Conservation (phyloP, 2,113 vertebrate species). For the Cariama cristata region DNA sequence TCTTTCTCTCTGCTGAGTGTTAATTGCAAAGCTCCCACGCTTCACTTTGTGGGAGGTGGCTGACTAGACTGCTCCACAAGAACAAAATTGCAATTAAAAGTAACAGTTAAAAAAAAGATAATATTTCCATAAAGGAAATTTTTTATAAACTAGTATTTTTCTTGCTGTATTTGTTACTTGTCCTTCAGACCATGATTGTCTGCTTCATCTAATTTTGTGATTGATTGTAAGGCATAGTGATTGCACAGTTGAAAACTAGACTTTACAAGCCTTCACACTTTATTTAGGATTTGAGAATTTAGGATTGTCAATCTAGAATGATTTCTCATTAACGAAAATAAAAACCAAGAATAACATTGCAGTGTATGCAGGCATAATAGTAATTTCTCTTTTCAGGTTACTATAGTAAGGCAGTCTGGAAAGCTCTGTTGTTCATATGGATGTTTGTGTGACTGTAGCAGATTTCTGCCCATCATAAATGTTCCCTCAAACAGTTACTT, state of each 20-base stretch:
- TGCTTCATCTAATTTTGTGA: not conserved
- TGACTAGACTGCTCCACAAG: not conserved
- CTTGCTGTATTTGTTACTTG: not conserved
- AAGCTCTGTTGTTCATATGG: not conserved
- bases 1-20: not conserved
- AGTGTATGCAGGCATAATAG: not conserved
- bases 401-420: not conserved
- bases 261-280: not conserved
- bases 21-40: not conserved
- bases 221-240: not conserved
- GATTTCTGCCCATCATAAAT: not conserved
- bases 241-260: not conserved
- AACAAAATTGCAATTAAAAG: slow-evolving; percentile 6
- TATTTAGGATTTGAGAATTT: not conserved
- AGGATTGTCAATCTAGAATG: not conserved
- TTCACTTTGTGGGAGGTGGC: slow-evolving; percentile 12
- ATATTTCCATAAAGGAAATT: not conserved
- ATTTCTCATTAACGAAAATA: not conserved
- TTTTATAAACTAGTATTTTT: not conserved
- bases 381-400: not conserved
- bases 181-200: not conserved
- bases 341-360: not conserved
- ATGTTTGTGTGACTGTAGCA: not conserved
- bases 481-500: not conserved
- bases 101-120: not conserved